Percentiles rank a stretch among this genome's conserved stretches.
Conservation (phyloP, 2,888 invertebrate genomes). For the Mylabris sibirica region DNA sequence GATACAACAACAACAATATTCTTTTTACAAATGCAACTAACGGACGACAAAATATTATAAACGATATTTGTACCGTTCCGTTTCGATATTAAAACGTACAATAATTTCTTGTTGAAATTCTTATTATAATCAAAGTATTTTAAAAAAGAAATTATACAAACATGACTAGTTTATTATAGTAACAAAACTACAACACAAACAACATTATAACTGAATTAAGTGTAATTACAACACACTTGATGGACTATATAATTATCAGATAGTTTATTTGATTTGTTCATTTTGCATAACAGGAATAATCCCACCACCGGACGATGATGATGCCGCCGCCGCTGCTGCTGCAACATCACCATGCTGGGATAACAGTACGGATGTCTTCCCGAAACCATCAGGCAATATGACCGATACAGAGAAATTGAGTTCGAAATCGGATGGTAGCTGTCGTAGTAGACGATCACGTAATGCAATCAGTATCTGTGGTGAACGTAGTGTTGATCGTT, state of each 20-base stretch:
- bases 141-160: background rate
- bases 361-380: constrained; percentile 81
- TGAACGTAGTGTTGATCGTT: constrained; percentile 75
- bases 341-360: constrained; percentile 75
- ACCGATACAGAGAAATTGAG: constrained; percentile 78
- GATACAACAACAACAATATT: background rate
- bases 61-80: constrained; percentile 5
- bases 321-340: constrained; percentile 61
- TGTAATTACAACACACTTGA: background rate
- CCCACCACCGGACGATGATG: constrained; percentile 61
- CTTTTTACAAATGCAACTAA: background rate
- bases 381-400: constrained; percentile 81
- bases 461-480: constrained; percentile 64
- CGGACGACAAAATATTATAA: constrained; percentile 7
- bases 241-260: background rate
- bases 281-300: constrained; percentile 50
- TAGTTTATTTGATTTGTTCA: constrained; percentile 24
- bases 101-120: background rate
- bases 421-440: constrained; percentile 66
- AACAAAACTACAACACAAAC: background rate
- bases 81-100: constrained; percentile 4
- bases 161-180: background rate
- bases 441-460: constrained; percentile 48
- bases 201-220: background rate
- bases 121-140: background rate